Conservation (phyloP, 1,140 invertebrate genomes). For the Heliconius himera region DNA sequence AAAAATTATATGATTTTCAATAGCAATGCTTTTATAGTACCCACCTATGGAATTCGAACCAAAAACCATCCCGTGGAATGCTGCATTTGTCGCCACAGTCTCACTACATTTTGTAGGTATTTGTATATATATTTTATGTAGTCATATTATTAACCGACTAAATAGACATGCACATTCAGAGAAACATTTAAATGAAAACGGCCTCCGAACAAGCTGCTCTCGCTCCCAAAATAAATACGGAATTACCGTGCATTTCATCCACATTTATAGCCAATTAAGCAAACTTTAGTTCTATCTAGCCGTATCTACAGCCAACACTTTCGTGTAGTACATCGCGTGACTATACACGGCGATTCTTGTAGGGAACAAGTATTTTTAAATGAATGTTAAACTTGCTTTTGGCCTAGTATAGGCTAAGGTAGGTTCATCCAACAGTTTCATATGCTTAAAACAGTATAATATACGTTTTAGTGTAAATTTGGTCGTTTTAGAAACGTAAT, state of each 20-base stretch:
- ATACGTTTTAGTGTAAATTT: no score
- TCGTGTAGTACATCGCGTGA: constrained; percentile 60
- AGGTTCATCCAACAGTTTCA: background rate
- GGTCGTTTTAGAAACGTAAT: no score
- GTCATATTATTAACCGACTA: background rate
- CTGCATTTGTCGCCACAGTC: no score
- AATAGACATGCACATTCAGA: background rate
- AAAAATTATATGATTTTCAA: no score
- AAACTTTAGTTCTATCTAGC: constrained; percentile 56
- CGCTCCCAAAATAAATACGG: constrained; percentile 33
- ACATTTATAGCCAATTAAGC: constrained; percentile 63
- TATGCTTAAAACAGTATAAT: background rate
- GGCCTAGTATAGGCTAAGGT: background rate
- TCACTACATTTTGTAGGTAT: background rate
- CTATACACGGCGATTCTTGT: constrained; percentile 66
- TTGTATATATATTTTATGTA: background rate
- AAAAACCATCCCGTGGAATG: no score
- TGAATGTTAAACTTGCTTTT: constrained; percentile 3
- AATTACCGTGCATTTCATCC: constrained; percentile 45
- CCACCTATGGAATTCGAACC: no score
- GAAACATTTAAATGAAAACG: constrained; percentile 6
- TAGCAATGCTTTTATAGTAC: no score
- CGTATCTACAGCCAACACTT: constrained; percentile 49
- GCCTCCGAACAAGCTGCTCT: background rate
- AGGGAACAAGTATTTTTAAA: constrained; percentile 56